Conservation (phyloP, 2,888 invertebrate genomes). For the Drosophila kokeensis region DNA sequence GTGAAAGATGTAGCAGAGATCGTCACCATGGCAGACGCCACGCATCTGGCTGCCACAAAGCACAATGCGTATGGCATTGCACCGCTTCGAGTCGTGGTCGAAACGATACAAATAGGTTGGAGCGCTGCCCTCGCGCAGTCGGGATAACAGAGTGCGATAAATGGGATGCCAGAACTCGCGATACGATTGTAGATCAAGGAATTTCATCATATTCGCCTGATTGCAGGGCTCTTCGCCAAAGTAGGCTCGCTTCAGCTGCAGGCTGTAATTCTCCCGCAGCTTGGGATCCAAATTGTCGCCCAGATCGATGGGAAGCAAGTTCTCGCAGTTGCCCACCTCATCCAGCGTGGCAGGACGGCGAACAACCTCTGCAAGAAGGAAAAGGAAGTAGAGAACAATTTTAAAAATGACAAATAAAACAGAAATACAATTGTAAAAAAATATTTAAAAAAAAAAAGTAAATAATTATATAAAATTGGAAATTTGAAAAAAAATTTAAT, state of each 20-base stretch:
- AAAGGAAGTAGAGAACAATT: not conserved
- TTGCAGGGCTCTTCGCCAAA: conserved; percentile 81
- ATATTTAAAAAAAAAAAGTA: not conserved
- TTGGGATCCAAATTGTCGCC: conserved; percentile 61
- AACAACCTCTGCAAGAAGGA: conserved; percentile 63
- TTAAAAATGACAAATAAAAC: not conserved
- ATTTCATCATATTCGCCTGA: conserved; percentile 82
- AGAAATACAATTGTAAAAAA: no score
- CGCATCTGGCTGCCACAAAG: conserved; percentile 76
- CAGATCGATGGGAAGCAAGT: conserved; percentile 78
- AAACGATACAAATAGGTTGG: conserved; percentile 84
- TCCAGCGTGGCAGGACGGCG: conserved; percentile 80
- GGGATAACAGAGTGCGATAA: conserved; percentile 73
- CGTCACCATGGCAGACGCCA: conserved; percentile 84
- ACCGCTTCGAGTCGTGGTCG: conserved; percentile 82
- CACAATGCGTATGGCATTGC: conserved; percentile 78
- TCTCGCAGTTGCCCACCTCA: conserved; percentile 78
- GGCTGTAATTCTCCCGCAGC: conserved; percentile 66
- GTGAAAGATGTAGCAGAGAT: conserved; percentile 82
- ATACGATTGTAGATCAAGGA: conserved; percentile 80
- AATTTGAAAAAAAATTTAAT: not conserved
- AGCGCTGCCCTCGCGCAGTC: conserved; percentile 72
- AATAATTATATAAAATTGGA: not conserved
- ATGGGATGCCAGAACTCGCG: conserved; percentile 84
- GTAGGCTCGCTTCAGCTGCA: conserved; percentile 73